Conservation (phyloP, 1,140 invertebrate genomes). For the Musca vetustissima region DNA sequence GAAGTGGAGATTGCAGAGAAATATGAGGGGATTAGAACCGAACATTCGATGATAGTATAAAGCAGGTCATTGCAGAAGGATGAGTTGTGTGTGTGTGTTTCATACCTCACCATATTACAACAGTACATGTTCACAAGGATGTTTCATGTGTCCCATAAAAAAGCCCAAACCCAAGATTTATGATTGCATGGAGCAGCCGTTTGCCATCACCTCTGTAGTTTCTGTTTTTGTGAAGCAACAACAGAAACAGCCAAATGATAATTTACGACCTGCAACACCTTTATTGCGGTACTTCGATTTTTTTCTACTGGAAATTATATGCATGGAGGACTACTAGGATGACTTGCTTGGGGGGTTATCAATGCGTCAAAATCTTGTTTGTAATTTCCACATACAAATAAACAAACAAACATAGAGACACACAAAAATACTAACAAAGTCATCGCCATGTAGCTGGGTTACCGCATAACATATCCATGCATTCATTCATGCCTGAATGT, state of each 20-base stretch:
- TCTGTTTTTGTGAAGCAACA: background rate
- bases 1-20: background rate
- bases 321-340: no score
- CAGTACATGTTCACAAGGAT: no score
- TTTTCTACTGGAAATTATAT: no score
- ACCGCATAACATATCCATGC: no score
- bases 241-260: slow-evolving; percentile 5
- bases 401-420: background rate
- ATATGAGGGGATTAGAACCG: background rate
- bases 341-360: background rate
- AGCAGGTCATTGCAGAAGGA: background rate
- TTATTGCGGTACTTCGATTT: background rate
- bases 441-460: background rate
- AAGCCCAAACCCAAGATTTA: slow-evolving; percentile 5
- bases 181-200: background rate
- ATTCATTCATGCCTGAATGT: no score
- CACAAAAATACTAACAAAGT: background rate
- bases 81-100: background rate
- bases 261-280: slow-evolving; percentile 12
- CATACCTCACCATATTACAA: no score
- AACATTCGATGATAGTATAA: background rate
- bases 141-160: slow-evolving; percentile 5
- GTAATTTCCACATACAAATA: background rate
- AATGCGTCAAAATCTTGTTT: slow-evolving; percentile 17
- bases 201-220: background rate